Base-by-base conservation (phyloP, 2,888 invertebrate species). In the Sinotaia quadrata region DNA sequence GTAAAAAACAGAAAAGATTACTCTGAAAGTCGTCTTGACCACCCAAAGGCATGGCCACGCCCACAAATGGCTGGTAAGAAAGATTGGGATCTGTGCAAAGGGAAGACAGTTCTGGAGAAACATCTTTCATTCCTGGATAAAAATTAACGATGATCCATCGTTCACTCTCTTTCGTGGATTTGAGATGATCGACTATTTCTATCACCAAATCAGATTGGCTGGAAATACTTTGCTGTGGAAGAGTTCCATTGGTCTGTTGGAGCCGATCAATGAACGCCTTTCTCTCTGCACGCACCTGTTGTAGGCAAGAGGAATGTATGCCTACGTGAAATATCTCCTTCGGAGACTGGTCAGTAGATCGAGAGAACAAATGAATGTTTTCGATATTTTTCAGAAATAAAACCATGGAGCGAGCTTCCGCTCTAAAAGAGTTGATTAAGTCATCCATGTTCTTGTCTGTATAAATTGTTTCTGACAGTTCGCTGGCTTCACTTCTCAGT, bases 1-100 rank as follows among this genome's bases (percentile, higher is more conserved):
- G 87, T 24, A 87, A 75, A 67, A 85, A 85, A 67, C 85, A 85
- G 69, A 84, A 86, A 4, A 85, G 74, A 34, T 85, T 84, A n/a
- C 86, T 85, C 37, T 67, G 65, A 21, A 71, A 65, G 10, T 41
- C 58, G 15, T 41, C 37, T 24, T 62, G 54, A 33, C 66, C 21
- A 37, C 67, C 49, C 37, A 81, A 52, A 4, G 75, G 74, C 70
- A 79, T 71, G 21, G 83, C 82, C 12, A 77, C 74, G 29, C 81
- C 79, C 8, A 82, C 80, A 73, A 77, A 79, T 0, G 83, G 82
- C 10, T 71, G 72, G 65, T 75, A 78, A 52, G 73, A 62, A 37
- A 81, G 71, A 7, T 74, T 72, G 18, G 34, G 21, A 33, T 75
- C 74, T 18, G 21, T 18, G 21, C 68, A 66, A 18, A 76, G 67